Evolutionary conservation across 2,113 vertebrate species (phyloP), one percentile per base, ranked within the genome.

Genomic region (Menidia beryllina): DNA sequence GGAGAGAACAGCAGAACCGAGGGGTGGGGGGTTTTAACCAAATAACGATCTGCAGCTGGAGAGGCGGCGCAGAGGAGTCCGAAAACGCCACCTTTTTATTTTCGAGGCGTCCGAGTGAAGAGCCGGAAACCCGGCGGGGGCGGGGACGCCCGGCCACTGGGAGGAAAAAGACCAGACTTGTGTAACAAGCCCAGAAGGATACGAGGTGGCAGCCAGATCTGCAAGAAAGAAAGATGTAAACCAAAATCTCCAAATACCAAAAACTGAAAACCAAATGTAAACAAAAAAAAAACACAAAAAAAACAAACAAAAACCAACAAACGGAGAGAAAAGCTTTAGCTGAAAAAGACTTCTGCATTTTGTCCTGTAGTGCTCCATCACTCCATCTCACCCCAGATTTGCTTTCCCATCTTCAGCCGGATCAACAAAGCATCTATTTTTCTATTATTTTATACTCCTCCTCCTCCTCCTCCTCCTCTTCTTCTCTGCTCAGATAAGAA

Each of bases 321-420:
- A 92, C 82, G 92, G 92, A 93, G 89, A 91, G 92, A 94, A 94
- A 93, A 94, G 94, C 94, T 94, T 94, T 94, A 94, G 88, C 75
- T 92, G 76, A 87, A 84, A 92, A 89, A 87, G 87, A 91, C 89
- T 89, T 90, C 71, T 76, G 54, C 41, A 83, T 78, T 52, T 85
- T 91, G 91, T 91, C 82, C 91, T 27, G 74, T 85, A 82, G 62
- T 60, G 38, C 73, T 75, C 72, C 82, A 83, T 79, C 43, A 69
- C 24, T 27, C 48, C 86, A 87, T 84, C 51, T 59, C 82, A 76
- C 71, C 74, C 77, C 72, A 77, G 64, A 66, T 57, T 68, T 67
- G 1, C 77, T 59, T 5, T 4, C n/a, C 39, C 27, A 59, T 63
- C 66, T 74, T 71, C 21, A 65, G 50, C 69, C 65, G 4, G 24